phyloP scores from a whole-genome alignment of 2,888 invertebrate genomes.

The Plagodis dolabraria region DNA sequence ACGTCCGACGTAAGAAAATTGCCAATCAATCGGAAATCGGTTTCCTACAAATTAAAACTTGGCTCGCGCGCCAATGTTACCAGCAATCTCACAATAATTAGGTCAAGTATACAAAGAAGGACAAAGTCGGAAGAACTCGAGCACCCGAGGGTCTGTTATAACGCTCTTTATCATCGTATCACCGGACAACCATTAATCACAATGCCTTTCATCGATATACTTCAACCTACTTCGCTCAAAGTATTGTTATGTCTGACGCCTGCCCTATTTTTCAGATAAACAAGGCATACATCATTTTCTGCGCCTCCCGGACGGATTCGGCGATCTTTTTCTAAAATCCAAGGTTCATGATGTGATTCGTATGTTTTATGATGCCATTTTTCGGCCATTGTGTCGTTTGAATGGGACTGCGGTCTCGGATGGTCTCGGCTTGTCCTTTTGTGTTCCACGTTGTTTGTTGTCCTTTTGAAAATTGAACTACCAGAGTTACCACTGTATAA shows the following conservation, averaged over 20 bases:
- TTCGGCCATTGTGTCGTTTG: slow-evolving; percentile 34
- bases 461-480: slow-evolving; percentile 17
- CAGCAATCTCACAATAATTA: slow-evolving; percentile 63
- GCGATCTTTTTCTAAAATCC: slow-evolving; percentile 29
- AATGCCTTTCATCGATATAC: slow-evolving; percentile 55
- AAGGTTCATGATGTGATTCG: slow-evolving; percentile 32
- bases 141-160: slow-evolving; percentile 54
- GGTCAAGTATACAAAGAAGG: slow-evolving; percentile 76
- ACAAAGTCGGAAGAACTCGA: slow-evolving; percentile 51
- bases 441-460: slow-evolving; percentile 20
- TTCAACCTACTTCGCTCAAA: slow-evolving; percentile 53
- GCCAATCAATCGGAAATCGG: slow-evolving; percentile 59
- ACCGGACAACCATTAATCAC: slow-evolving; percentile 68
- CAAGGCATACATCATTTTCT: slow-evolving; percentile 56
- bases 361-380: slow-evolving; percentile 35
- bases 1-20: slow-evolving; percentile 46
- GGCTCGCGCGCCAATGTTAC: slow-evolving; percentile 51
- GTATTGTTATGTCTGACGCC: slow-evolving; percentile 50
- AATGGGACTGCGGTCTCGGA: slow-evolving; percentile 34
- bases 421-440: slow-evolving; percentile 27
- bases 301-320: slow-evolving; percentile 31
- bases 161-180: slow-evolving; percentile 68
- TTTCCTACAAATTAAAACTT: slow-evolving; percentile 61
- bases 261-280: slow-evolving; percentile 53
- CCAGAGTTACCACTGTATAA: slow-evolving; percentile 5